phyloP scores from a whole-genome alignment of 2,888 invertebrate species.

The Drosophila multiciliata region DNA sequence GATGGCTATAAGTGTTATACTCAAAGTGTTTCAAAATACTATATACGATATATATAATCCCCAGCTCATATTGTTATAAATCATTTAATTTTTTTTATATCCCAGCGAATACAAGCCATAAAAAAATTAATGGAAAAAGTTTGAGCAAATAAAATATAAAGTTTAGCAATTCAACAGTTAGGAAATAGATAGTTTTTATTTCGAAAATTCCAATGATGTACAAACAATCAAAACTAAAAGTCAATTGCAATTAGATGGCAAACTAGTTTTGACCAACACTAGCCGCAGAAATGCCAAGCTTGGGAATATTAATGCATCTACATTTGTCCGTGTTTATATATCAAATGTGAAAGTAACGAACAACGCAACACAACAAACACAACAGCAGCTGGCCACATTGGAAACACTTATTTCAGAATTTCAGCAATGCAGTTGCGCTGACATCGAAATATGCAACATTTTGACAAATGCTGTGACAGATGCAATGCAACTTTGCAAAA shows the following conservation, averaged over 20 bases:
- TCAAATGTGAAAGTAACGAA: conserved; percentile 29
- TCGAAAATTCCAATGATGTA: conserved; percentile 35
- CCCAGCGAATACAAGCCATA: background rate
- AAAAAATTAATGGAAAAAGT: background rate
- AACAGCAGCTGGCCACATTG: conserved; percentile 14
- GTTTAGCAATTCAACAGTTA: conserved; percentile 7
- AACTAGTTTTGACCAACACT: conserved; percentile 55
- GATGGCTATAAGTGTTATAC: background rate
- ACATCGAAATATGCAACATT: conserved; percentile 74
- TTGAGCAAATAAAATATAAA: conserved; percentile 14
- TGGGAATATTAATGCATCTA: background rate
- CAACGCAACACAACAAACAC: background rate
- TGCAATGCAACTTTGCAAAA: conserved; percentile 55
- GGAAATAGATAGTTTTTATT: conserved; percentile 13
- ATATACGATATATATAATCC: too few relatives aligned
- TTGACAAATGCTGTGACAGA: conserved; percentile 79
- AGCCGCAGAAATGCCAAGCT: conserved; percentile 19
- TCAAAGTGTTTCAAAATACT: background rate
- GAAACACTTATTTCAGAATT: conserved; percentile 56
- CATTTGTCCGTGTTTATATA: conserved; percentile 3
- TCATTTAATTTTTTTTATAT: background rate
- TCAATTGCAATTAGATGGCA: conserved; percentile 57
- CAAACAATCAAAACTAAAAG: conserved; percentile 37
- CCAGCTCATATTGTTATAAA: too few relatives aligned
- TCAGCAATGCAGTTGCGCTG: conserved; percentile 69